Conservation (phyloP, 2,888 invertebrate species). For the Cenopis cana region DNA sequence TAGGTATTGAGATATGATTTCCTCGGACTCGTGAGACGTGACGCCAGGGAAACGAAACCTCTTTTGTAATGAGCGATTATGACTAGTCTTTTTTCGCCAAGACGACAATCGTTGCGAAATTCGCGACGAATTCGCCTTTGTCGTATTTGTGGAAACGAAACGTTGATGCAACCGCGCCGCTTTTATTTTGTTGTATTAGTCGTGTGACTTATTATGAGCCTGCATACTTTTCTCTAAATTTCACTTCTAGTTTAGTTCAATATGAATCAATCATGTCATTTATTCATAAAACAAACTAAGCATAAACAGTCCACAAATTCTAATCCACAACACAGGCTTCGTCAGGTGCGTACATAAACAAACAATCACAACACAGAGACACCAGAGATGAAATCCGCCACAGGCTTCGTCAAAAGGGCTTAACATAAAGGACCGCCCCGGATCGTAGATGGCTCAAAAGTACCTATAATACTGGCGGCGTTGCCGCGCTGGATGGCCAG, state of each 20-base stretch:
- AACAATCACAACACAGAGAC: too few species aligned
- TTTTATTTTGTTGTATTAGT: constrained; percentile 8
- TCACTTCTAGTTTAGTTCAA: not conserved
- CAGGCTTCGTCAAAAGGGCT: too few species aligned
- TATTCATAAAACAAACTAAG: too few species aligned
- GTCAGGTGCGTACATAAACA: too few species aligned
- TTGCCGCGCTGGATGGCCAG: too few species aligned
- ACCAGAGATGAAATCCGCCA: too few species aligned
- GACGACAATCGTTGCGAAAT: constrained; percentile 56
- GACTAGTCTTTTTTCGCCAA: constrained; percentile 58
- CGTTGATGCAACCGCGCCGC: constrained; percentile 33
- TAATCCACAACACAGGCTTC: too few species aligned
- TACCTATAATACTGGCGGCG: too few species aligned
- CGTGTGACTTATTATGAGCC: constrained; percentile 6
- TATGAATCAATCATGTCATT: too few species aligned
- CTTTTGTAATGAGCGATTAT: constrained; percentile 75
- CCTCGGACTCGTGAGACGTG: constrained; percentile 79
- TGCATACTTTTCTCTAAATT: not conserved
- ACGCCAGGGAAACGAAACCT: constrained; percentile 78
- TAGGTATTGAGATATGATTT: constrained; percentile 63
- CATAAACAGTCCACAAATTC: too few species aligned
- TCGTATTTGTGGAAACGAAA: constrained; percentile 29
- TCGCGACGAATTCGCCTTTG: constrained; percentile 53
- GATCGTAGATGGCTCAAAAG: too few species aligned
- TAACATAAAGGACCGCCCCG: too few species aligned